Base-by-base conservation (phyloP, 2,888 invertebrate genomes). In the Orgyia antiqua region DNA sequence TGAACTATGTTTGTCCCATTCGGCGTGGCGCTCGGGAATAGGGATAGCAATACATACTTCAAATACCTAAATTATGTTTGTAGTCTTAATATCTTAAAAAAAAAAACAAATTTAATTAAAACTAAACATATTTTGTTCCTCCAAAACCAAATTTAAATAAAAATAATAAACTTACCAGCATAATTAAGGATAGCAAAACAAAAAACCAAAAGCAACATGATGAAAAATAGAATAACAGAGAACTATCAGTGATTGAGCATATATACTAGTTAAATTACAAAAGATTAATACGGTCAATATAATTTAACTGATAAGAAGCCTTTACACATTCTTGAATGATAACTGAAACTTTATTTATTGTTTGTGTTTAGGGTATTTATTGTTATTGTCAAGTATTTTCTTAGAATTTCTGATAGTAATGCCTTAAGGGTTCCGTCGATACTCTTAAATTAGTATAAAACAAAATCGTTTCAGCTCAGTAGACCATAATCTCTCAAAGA, bases 301-400 rank as follows among this genome's bases (percentile, higher is more conserved):
- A 58, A 69, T 65, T 63, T 37, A 69, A 55, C 67, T 65, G 79
- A 80, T 80, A 72, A 64, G 38, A 43, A 44, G 58, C 83, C 83
- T 82, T 83, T 72, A 77, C 73, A 68, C 61, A 63, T 69, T 72
- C 60, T 61, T 45, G 63, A 67, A 68, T 61, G 71, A 69, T 75
- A 73, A 56, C 39, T 38, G 38, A 51, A 54, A 48, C 42, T 48
- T 32, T 51, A 50, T 54, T 51, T 37, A 40, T 42, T 47, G 39
- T 46, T 46, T 34, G 35, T 41, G 35, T 42, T 30, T 40, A 42
- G 38, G 37, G 20, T 25, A 29, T 33, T 31, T 27, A 27, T 24
- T 28, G n/a, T 36, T 13, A 29, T 35, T 31, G 31, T 24, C 24
- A 31, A 31, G 21, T 18, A 18, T 27, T 31, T 27, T 4, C 9